A percentile compares a stretch with the other conserved stretches of the same genome.
These are phyloP conservation scores for Apis florea DNA, from an alignment of 1,140 invertebrate genomes.

Conservation along the genomic window DNA sequence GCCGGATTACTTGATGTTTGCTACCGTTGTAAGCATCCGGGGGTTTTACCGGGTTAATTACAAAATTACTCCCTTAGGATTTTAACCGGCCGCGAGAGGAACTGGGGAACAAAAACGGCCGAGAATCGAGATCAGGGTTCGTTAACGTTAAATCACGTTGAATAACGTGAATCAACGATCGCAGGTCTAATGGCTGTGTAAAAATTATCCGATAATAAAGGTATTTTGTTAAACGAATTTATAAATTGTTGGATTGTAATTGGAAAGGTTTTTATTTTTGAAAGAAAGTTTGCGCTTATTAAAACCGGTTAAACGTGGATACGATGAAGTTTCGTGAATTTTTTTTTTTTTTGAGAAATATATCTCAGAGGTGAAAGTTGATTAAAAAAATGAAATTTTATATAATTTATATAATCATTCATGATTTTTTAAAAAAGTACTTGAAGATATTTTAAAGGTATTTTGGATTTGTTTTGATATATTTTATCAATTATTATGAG, in stretches of 20 bases:
- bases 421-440: no score
- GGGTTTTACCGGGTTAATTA: slow-evolving; percentile 52
- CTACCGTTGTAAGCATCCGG: slow-evolving; percentile 49
- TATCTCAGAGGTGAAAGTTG: no score
- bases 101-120: slow-evolving; percentile 15
- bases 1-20: slow-evolving; percentile 51
- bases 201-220: background rate
- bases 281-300: background rate
- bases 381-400: no score
- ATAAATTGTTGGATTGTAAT: background rate
- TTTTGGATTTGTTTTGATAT: no score
- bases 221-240: background rate
- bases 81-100: slow-evolving; percentile 44
- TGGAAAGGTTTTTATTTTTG: background rate
- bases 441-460: no score
- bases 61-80: slow-evolving; percentile 65
- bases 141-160: slow-evolving; percentile 53
- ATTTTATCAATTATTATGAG: no score
- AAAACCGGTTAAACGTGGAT: background rate
- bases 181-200: background rate
- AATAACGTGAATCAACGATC: slow-evolving; percentile 44
- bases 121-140: slow-evolving; percentile 40
- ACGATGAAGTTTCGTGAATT: background rate
- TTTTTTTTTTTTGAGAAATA: background rate
- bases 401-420: no score